Base-by-base conservation (phyloP, 2,888 invertebrate genomes). In the Sylvicola cinctus region DNA sequence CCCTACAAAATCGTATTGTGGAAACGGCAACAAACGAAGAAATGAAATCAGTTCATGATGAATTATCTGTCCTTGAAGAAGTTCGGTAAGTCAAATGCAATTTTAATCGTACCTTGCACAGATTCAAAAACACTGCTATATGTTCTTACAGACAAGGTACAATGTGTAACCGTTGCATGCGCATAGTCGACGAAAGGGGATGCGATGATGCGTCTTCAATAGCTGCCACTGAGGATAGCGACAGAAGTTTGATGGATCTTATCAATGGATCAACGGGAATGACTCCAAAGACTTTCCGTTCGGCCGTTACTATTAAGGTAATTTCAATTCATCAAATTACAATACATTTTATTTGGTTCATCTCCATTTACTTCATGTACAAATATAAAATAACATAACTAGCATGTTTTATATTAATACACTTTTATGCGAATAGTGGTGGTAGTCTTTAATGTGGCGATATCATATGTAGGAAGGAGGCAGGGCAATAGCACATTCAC, bases 1-100 rank as follows among this genome's bases (percentile, higher is more conserved):
- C 47, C 3, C 44, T 58, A 13, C 57, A 57, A 43, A 46, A 47
- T 36, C 54, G 54, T 29, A 43, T 55, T 38, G 52, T 48, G 39
- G 53, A 57, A 46, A 49, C 44, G 6, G 52, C 49, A 45, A 66
- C 68, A 49, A 78, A 77, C 34, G 74, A 78, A 43, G 78, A 80
- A 48, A 74, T 80, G 52, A 80, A 78, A 52, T 76, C 73, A 35
- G 70, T 79, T 58, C 81, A 84, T 44, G 83, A 84, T 47, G 84
- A 84, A 54, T 70, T 84, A 46, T 74, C 71, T 35, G 75, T 79
- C 42, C 65, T 83, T 44, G 83, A 84, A 51, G 83, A 84, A 76
- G 79, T 83, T 44, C 70, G 81, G 79, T 80, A 61, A 52, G 54
- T 41, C 33, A 15, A 31, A n/a, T 31, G 4, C 17, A 16, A 5